Base-by-base conservation (phyloP, 2,888 invertebrate species). In the Ennomos erosarius region DNA sequence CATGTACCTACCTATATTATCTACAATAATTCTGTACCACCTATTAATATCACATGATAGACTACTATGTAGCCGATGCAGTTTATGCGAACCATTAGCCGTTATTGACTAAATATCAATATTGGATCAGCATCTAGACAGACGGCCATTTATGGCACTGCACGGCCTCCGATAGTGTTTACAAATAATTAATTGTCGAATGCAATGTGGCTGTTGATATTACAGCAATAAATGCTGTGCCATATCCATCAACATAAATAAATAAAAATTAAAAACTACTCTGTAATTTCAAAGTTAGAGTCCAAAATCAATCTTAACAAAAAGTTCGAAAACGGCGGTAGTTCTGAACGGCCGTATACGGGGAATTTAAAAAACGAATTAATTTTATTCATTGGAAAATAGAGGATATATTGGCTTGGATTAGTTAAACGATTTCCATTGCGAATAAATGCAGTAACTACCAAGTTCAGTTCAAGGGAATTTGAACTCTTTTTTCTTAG, bases 121-220 rank as follows among this genome's bases (percentile, higher is more conserved):
- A 80, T 78, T 78, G 71, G 66, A 73, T 73, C 71, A 73, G 48
- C 56, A 61, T 64, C 68, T 65, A 64, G 63, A 43, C 55, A 44
- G 39, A 51, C 73, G 68, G 71, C 76, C 81, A 81, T 85, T 88
- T 87, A 88, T 87, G 86, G 75, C 67, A 68, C 70, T 67, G 75
- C 86, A 86, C 84, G 84, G 75, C 70, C 75, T 75, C 76, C 70
- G 72, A 76, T 76, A 84, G 84, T 90, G 88, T 91, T 90, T 90
- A 86, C 92, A 85, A 90, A 90, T 91, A 91, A 92, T 90, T 91
- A 90, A 91, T 90, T 81, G 88, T 80, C 86, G 79, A 84, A 83
- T 86, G 86, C 88, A 89, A 89, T 88, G 87, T 75, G 81, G 76
- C 84, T 83, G 81, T 86, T 85, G 85, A 85, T 88, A 89, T 82